Percentiles rank a stretch among this genome's conserved stretches.
These are phyloP conservation scores for Cyanistes caeruleus DNA, from an alignment of 2,113 vertebrate species.

Conservation along the genomic window DNA sequence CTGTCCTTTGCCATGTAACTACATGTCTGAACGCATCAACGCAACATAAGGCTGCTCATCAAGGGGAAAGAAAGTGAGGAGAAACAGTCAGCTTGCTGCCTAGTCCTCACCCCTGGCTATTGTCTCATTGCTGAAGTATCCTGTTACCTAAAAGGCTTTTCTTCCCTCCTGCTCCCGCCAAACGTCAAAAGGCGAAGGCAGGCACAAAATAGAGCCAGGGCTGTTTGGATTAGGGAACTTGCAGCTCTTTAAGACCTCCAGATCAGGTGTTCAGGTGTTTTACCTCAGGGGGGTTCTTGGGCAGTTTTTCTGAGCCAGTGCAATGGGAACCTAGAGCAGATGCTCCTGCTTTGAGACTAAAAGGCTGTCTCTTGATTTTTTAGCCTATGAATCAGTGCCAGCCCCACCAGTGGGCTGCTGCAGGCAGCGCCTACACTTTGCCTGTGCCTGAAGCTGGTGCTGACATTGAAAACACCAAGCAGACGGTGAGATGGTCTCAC, in stretches of 20 bases:
- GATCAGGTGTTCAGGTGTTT: not conserved
- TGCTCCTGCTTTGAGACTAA: not conserved
- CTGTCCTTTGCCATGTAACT: not conserved
- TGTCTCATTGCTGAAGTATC: not conserved
- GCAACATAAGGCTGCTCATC: not conserved
- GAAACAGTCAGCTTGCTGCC: not conserved
- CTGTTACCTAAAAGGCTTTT: not conserved
- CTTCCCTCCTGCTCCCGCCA: not conserved
- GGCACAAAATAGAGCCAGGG: not conserved
- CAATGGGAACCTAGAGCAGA: not conserved
- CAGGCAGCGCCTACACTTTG: not conserved
- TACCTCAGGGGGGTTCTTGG: not conserved
- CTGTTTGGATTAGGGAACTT: not conserved
- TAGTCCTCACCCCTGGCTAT: not conserved
- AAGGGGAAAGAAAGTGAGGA: not conserved
- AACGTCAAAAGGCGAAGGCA: not conserved
- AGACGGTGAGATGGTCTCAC: not conserved
- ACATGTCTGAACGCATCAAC: not conserved
- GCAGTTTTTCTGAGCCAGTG: not conserved
- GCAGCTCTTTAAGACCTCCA: not conserved
- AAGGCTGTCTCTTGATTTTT: not conserved
- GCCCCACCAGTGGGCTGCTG: not conserved
- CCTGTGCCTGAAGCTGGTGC: not conserved
- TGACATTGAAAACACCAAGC: rapidly evolving
- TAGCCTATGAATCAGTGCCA: not conserved